Percentiles rank a stretch among this genome's conserved stretches.
Conservation (phyloP, 2,797 vertebrate species). For the Melanotaenia boesemani region DNA sequence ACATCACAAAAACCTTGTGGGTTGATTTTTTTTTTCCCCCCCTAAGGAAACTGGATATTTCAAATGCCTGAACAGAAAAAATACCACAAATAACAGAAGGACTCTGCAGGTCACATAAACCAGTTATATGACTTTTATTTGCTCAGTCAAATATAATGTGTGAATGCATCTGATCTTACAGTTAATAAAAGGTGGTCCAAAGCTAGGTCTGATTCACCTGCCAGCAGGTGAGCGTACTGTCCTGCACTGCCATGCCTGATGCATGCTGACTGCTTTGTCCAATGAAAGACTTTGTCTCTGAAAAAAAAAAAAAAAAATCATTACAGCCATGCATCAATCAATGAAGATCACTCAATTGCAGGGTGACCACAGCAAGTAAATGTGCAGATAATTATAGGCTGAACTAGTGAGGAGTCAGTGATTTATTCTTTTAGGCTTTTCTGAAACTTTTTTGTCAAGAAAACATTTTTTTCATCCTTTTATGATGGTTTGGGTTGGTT, state of each 20-base stretch:
- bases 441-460: not conserved
- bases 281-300: not conserved
- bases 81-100: not conserved
- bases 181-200: not conserved
- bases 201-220: constrained; percentile 1
- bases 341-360: constrained; percentile 6
- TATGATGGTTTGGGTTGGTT: not conserved
- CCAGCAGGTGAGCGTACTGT: constrained; percentile 33
- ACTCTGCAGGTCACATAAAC: not conserved
- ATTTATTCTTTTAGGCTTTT: not conserved
- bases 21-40: not conserved
- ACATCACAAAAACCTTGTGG: not conserved
- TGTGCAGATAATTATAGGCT: not conserved
- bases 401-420: not conserved
- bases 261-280: not conserved
- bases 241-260: not conserved
- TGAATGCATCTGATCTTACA: not conserved
- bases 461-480: not conserved
- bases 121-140: not conserved
- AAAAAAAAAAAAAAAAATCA: not conserved
- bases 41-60: not conserved
- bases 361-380: not conserved
- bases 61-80: not conserved
- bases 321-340: constrained; percentile 16
- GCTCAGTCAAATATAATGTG: not conserved